phyloP scores from a whole-genome alignment of 2,888 invertebrate genomes.

The Meandrusa payeni region DNA sequence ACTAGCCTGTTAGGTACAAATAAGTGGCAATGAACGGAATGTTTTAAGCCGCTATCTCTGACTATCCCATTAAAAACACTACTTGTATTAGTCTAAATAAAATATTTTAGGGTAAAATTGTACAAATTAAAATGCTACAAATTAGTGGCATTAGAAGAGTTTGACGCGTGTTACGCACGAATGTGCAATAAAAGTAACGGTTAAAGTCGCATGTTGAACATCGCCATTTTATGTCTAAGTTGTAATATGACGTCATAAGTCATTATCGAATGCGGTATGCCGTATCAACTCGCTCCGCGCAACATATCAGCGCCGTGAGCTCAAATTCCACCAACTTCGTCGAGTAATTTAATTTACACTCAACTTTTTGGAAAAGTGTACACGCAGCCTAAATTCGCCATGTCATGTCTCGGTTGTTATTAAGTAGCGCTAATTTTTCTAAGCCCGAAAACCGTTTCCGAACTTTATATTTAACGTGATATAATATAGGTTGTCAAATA shows the following conservation, averaged over 20 bases:
- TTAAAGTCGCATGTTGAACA: conserved; percentile 20
- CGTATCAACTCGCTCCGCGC: conserved; percentile 40
- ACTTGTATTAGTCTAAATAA: too few species aligned
- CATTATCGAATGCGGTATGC: conserved; percentile 33
- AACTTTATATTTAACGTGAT: background rate
- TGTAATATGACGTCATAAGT: conserved; percentile 16
- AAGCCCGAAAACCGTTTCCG: conserved; percentile 10
- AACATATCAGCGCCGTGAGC: conserved; percentile 31
- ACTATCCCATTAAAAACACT: too few species aligned
- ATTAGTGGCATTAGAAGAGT: conserved; percentile 8
- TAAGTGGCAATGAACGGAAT: too few species aligned
- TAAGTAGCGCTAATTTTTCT: conserved; percentile 55
- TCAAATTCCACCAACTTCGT: conserved; percentile 52
- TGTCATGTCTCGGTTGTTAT: conserved; percentile 65
- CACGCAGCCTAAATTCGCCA: conserved; percentile 45
- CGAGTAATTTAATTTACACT: conserved; percentile 58
- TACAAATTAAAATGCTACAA: conserved; percentile 8
- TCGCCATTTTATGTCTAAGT: conserved; percentile 7
- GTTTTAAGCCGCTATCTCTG: too few species aligned
- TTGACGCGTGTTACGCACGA: conserved; percentile 13
- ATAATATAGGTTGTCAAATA: too few species aligned
- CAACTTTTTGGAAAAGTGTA: conserved; percentile 62
- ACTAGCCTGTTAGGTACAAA: too few species aligned
- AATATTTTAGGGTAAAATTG: conserved; percentile 7
- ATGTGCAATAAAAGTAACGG: conserved; percentile 14